Conservation (phyloP, 2,888 invertebrate species). For the Gastracanthus pulcherrimus region DNA sequence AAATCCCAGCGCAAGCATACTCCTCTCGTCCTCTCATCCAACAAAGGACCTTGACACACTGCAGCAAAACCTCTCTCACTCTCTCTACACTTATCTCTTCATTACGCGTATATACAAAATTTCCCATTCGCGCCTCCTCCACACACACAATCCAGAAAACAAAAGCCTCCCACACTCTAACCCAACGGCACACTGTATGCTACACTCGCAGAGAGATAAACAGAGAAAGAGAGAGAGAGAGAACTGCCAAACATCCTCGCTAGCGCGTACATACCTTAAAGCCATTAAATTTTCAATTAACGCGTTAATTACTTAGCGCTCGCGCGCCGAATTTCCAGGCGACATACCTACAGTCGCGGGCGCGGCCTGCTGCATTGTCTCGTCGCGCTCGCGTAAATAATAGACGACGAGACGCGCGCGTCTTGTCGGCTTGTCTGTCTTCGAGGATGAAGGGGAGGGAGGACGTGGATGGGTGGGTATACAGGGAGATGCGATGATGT, state of each 20-base stretch:
- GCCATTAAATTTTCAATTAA: conserved; percentile 50
- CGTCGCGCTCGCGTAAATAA: background rate
- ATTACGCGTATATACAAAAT: conserved; percentile 10
- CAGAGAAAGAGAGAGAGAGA: background rate
- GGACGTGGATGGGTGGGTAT: too few relatives aligned
- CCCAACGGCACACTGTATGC: background rate
- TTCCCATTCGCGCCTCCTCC: background rate
- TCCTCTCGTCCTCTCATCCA: too few relatives aligned
- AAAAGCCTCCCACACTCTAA: background rate
- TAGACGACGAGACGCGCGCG: background rate
- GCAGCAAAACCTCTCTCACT: too few relatives aligned
- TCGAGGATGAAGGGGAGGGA: too few relatives aligned
- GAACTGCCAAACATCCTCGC: background rate
- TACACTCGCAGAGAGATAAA: background rate
- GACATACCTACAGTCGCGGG: background rate
- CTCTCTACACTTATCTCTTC: conserved; percentile 5
- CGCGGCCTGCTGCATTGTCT: background rate
- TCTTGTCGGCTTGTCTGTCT: background rate
- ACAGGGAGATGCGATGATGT: too few relatives aligned
- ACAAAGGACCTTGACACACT: conserved; percentile 31
- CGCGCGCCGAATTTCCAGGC: conserved; percentile 3
- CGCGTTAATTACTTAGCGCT: conserved; percentile 23
- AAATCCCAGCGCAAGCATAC: conserved; percentile 2
- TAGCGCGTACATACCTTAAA: background rate
- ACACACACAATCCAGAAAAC: background rate